A percentile compares a stretch with the other conserved stretches of the same genome.
phyloP scores from a whole-genome alignment of 2,888 invertebrate species.

The Scaptomyza polygonia region DNA sequence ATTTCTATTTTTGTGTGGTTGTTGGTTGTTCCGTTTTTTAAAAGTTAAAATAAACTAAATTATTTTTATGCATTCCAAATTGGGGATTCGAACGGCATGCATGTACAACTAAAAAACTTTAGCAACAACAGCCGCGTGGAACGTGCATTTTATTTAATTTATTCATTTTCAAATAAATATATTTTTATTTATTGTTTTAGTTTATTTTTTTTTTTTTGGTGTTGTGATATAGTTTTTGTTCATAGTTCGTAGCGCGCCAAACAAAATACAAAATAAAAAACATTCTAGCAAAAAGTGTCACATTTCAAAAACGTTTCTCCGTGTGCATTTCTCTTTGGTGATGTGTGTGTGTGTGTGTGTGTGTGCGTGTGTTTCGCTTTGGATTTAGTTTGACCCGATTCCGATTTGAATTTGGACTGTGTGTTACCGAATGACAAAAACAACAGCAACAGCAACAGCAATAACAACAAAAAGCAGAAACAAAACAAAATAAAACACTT shows the following conservation, averaged over 20 bases:
- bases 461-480: conserved; percentile 32
- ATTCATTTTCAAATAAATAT: conserved; percentile 1
- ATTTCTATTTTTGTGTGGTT: conserved; percentile 48
- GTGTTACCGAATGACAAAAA: conserved; percentile 49
- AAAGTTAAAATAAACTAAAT: conserved; percentile 10
- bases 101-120: background rate
- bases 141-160: conserved; percentile 52
- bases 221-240: conserved; percentile 7
- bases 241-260: conserved; percentile 36
- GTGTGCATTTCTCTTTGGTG: conserved; percentile 52
- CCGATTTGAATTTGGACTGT: conserved; percentile 59
- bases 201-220: conserved; percentile 8
- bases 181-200: conserved; percentile 6
- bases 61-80: conserved; percentile 22
- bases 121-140: background rate
- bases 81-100: conserved; percentile 21
- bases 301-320: conserved; percentile 43
- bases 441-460: conserved; percentile 26
- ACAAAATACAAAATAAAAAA: background rate
- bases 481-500: conserved; percentile 27
- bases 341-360: conserved; percentile 25
- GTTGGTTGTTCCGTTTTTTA: conserved; percentile 32
- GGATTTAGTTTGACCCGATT: conserved; percentile 63
- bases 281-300: conserved; percentile 26
- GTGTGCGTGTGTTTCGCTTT: conserved; percentile 43